Conservation (phyloP, 2,113 vertebrate species). For the Myiozetetes cayanensis region DNA sequence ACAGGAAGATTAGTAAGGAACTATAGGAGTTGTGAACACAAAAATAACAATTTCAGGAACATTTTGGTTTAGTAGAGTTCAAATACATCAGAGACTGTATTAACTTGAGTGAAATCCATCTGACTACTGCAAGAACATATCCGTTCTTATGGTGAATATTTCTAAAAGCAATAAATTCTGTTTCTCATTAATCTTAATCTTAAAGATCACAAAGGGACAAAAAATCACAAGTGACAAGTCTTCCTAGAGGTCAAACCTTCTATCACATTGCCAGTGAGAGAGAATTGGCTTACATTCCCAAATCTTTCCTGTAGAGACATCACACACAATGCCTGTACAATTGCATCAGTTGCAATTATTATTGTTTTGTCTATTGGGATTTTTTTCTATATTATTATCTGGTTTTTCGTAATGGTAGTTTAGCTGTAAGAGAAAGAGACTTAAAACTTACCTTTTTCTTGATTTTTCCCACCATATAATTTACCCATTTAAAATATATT, state of each 20-base stretch:
- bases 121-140: background rate
- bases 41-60: background rate
- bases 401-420: background rate
- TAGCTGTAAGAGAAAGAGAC: background rate
- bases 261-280: background rate
- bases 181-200: background rate
- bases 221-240: background rate
- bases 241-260: background rate
- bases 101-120: background rate
- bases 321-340: background rate
- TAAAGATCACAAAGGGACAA: background rate
- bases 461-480: background rate
- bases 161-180: background rate
- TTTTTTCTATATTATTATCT: background rate
- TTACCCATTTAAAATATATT: conserved; percentile 13
- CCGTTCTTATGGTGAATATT: background rate
- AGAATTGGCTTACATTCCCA: background rate
- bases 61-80: background rate
- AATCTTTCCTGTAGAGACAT: background rate
- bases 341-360: background rate
- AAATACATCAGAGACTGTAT: background rate
- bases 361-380: background rate
- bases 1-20: background rate
- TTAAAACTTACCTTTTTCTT: background rate
- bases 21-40: background rate